Evolutionary conservation across 2,888 invertebrate genomes (phyloP), one percentile per base, ranked within the genome.

Genomic region (Dicyrtoma fusca): DNA sequence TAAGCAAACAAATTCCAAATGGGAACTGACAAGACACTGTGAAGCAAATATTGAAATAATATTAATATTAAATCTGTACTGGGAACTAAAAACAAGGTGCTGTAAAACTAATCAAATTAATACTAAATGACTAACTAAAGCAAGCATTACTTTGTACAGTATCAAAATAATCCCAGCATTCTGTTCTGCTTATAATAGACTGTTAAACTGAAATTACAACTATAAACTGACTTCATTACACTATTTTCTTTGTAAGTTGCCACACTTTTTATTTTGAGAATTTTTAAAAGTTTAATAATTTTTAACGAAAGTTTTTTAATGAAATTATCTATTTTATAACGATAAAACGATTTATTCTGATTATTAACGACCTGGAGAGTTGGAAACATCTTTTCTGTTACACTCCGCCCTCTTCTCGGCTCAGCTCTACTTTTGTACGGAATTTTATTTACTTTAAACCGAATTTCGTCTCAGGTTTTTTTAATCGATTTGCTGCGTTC

Each of bases 301-400:
- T 69, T 69, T 59, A 57, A 45, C 59, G 57, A 69, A 69, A 19
- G n/a, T 61, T 61, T 61, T 55, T 59, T 69, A 69, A 69, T 55
- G 69, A 69, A 66, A 55, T 53, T 55, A 69, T 4, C 57, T 57
- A 51, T 59, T 69, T 53, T 55, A 44, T 44, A 55, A 57, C 47
- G 55, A 69, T 53, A 69, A 69, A 69, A 69, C 45, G 26, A 68
- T 69, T 42, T 57, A 69, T 57, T 42, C 44, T 34, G 45, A 61
- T 25, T 69, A 69, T 69, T 55, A 69, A 69, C 69, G 69, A 55
- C 57, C 69, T 42, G 10, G 45, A 62, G 45, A 25, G n/a, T 51
- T 51, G 34, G 26, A 53, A 51, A 69, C 21, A 57, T 45, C 55
- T 55, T 66, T 42, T 21, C 66, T 69, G 69, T 25, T 42, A 51